Evolutionary conservation across 2,113 vertebrate species (phyloP), one percentile per base, ranked within the genome.

Genomic region (Heliornis fulica): DNA sequence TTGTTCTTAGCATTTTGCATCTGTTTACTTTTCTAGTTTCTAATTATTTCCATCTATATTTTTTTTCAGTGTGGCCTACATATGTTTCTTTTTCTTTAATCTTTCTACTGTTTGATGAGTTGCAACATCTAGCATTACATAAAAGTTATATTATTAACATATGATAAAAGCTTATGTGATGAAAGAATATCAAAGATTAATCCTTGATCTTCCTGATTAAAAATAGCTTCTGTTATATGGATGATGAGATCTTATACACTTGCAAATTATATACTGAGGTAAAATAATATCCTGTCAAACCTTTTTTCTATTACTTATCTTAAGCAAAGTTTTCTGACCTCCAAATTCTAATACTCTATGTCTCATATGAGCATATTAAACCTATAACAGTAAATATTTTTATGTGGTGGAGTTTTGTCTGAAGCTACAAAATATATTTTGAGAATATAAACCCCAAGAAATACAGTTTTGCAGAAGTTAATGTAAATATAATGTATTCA

Each of bases 51-150:
- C 56, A 65, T 86, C 60, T 84, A 3, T 83, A 23, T 88, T 90
- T 93, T 87, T 83, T 89, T 79, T 36, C 21, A 41, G 14, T 51
- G 36, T 85, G 94, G 64, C 92, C 96, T 96, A 95, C 85, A 95
- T 95, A 86, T 89, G 85, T 94, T 95, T 77, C 48, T 78, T 84
- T 78, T 87, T 66, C 63, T 89, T 97, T 96, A 90, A 89, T 97
- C 92, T 95, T 94, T 87, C 28, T 75, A 26, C 88, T 64, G 38
- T 87, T 95, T 96, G 93, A 93, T 96, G 93, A 90, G 38, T 81
- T 94, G 59, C 61, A 94, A 71, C 70, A 89, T 86, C 89, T 89
- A 87, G 64, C 75, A 76, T 92, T 91, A 77, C 94, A 94, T 90
- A 95, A 85, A 91, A 94, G 70, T 93, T 93, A 48, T 75, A 74